Evolutionary conservation across 1,140 invertebrate genomes (phyloP), one percentile per base, ranked within the genome.

Genomic region (Bombyx mandarina): DNA sequence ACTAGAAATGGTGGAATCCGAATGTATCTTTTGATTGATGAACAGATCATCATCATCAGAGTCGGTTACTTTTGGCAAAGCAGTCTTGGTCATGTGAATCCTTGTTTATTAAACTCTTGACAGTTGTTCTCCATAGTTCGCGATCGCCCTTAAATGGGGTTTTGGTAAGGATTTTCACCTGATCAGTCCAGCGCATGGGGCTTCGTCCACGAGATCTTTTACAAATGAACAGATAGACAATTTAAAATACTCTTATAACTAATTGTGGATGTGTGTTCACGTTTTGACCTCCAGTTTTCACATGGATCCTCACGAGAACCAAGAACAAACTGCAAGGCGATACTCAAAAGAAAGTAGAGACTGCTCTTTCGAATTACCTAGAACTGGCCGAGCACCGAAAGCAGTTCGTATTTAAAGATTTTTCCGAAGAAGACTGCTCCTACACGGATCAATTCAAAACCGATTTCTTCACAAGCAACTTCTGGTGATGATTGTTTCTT

Each of bases 381-480:
- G 83, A 87, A 48, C 42, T 87, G 46, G 73, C 77, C 6, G 82
- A 79, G 42, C 75, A 84, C 12, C 53, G 80, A 35, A 61, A 77
- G 10, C 73, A 71, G 0, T 84, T 87, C 58, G 73, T 84, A 0
- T 65, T 75, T 5, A 87, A 85, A 58, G 77, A 87, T 1, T 85
- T 86, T 56, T 66, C 67, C 0, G 77, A 83, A 4, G 47, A 60
- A 7, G 73, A 61, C 45, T 86, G 83, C 58, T 61, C 73, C 1
- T 86, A 63, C 42, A 63, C 66, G 0, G 75, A 71, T 7, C 79
- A 81, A 65, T 73, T 67, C 45, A 75, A 75, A 63, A 70, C 69
- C 22, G 76, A 82, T 52, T 82, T 79, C 61, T 86, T 86, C 54
- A 85, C 83, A 1, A 82, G 65, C 45, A 83, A 83, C 53, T 86